Base-by-base conservation (phyloP, 2,113 vertebrate genomes). In the Nycticryphes semicollaris region DNA sequence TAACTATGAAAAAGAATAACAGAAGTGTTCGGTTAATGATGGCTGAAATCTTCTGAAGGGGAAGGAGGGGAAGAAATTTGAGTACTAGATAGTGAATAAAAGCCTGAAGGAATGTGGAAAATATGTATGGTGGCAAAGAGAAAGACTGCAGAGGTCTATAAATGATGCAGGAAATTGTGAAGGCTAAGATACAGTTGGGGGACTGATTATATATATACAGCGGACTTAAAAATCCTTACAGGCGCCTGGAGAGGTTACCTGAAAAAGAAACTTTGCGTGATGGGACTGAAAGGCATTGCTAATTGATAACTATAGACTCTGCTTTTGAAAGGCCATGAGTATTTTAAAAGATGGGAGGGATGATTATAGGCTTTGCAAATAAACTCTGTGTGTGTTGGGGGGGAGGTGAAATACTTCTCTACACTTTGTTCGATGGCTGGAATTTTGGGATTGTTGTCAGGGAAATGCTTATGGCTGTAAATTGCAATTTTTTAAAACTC, bases 121-220 rank as follows among this genome's bases (percentile, higher is more conserved):
- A 93, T 57, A 85, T 3, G 19, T 83, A 51, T 18, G 4, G 28
- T 54, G 78, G 66, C 79, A 91, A 83, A 92, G 63, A 64, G 73
- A 83, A 82, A 92, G 80, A 50, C 54, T 73, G 70, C 51, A 96
- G 85, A 69, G 63, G 12, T 87, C 72, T 85, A 83, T 87, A 93
- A 93, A 96, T 87, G 77, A 94, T 96, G 85, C 79, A 95, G 93
- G 51, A 70, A 94, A 75, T n/a, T 54, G 33, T 72, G 89, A 91
- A 84, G 74, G 24, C 37, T 76, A 18, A 72, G 63, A 39, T 92
- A 60, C 41, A 76, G 66, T 82, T 79, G 23, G 33, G 47, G 53
- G 35, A 79, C 84, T 91, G 94, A 84, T 86, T 81, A 78, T 81
- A 90, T 78, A 25, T 41, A 57, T 70, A 73, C 2, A 1, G 73